Percentiles rank a stretch among this genome's conserved stretches.
Conservation (phyloP, 1,140 invertebrate genomes). For the Drosophila sp. region DNA sequence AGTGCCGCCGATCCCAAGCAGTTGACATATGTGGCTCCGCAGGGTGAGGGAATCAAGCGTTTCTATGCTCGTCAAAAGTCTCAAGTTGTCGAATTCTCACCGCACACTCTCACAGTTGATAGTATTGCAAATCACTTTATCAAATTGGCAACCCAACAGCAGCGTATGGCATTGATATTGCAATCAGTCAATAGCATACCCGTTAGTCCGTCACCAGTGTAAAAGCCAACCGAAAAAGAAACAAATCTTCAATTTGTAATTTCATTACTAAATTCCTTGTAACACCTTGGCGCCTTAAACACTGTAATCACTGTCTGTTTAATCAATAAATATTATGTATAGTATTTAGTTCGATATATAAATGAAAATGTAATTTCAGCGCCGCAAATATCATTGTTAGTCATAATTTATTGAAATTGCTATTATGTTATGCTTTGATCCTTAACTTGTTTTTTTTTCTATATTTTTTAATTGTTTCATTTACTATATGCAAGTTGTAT, state of each 20-base stretch:
- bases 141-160: conserved; percentile 61
- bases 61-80: conserved; percentile 65
- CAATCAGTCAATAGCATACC: not conserved
- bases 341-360: conserved; percentile 8
- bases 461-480: conserved; percentile 28
- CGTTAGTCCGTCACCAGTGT: not conserved
- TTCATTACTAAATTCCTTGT: conserved; percentile 6
- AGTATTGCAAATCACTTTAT: conserved; percentile 73
- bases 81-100: conserved; percentile 63
- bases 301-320: conserved; percentile 8
- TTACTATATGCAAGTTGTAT: conserved; percentile 40
- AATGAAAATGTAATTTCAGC: conserved; percentile 8
- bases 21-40: conserved; percentile 59
- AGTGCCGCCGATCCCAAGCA: conserved; percentile 58
- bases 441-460: conserved; percentile 8
- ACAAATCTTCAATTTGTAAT: conserved; percentile 2
- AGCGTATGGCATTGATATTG: conserved; percentile 23
- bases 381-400: conserved; percentile 21
- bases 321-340: conserved; percentile 5
- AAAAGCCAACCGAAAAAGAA: not conserved
- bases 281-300: conserved; percentile 23
- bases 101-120: conserved; percentile 53
- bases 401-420: conserved; percentile 15
- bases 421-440: conserved; percentile 17
- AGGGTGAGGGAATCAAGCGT: conserved; percentile 44